phyloP scores from a whole-genome alignment of 1,140 invertebrate species.

The Hesperophylax magnus region DNA sequence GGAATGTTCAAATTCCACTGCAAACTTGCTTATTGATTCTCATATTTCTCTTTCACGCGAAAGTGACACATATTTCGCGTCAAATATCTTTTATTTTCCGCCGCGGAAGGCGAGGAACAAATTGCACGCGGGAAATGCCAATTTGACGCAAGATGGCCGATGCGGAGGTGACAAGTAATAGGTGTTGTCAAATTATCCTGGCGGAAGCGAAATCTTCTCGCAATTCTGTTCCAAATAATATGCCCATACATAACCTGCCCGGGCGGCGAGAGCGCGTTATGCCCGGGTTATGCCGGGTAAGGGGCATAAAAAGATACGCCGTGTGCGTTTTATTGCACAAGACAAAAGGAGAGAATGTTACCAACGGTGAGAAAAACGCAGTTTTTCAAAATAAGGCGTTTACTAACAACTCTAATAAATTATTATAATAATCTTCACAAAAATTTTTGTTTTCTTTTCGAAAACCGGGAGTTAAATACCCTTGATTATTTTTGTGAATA shows the following conservation, averaged over 20 bases:
- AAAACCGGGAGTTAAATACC: too few species aligned
- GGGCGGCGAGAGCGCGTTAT: not conserved
- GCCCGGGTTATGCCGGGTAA: slow-evolving; percentile 46
- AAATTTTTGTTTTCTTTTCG: too few species aligned
- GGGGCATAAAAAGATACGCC: slow-evolving; percentile 50
- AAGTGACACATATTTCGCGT: slow-evolving; percentile 12
- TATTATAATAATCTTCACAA: too few species aligned
- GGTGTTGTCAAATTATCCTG: slow-evolving; percentile 55
- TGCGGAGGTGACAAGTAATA: slow-evolving; percentile 53
- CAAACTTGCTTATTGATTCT: not conserved
- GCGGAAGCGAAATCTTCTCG: slow-evolving; percentile 34
- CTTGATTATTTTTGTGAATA: too few species aligned
- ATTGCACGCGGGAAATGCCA: slow-evolving; percentile 33
- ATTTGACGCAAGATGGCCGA: slow-evolving; percentile 33
- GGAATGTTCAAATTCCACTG: not conserved
- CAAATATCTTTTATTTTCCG: slow-evolving; percentile 25
- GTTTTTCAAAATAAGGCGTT: slow-evolving; percentile 13
- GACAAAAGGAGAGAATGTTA: slow-evolving; percentile 37
- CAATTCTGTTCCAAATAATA: slow-evolving; percentile 28
- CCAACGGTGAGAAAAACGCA: slow-evolving; percentile 7
- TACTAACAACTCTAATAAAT: too few species aligned
- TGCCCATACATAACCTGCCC: slow-evolving; percentile 51
- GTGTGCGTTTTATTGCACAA: slow-evolving; percentile 54
- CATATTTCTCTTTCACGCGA: slow-evolving; percentile 3
- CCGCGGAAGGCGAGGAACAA: not conserved